A percentile compares a stretch with the other conserved stretches of the same genome.
phyloP scores from a whole-genome alignment of 2,797 vertebrate species.

The Lindbergichthys nudifrons region DNA sequence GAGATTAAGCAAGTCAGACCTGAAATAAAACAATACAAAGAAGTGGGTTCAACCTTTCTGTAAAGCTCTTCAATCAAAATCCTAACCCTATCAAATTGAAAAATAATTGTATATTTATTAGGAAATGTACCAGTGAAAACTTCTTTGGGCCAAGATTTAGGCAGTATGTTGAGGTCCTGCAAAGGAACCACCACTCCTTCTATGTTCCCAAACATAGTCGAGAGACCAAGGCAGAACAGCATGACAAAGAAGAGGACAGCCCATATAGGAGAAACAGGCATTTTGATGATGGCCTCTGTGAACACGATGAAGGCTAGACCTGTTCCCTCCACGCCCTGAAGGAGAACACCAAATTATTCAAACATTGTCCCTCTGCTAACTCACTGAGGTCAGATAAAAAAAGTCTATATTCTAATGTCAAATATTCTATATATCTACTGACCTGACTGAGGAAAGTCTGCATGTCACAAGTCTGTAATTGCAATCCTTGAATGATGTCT shows the following conservation, averaged over 20 bases:
- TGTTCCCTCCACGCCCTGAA: slow-evolving; percentile 94
- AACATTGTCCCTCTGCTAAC: neutral
- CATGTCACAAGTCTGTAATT: slow-evolving; percentile 86
- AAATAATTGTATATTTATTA: neutral
- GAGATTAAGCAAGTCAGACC: slow-evolving; percentile 86
- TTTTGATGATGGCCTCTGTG: slow-evolving; percentile 96
- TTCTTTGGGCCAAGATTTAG: slow-evolving; percentile 91
- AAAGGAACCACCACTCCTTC: slow-evolving; percentile 92
- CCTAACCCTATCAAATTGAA: neutral
- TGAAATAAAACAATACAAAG: slow-evolving; percentile 59
- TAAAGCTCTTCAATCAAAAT: neutral
- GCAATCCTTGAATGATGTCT: slow-evolving; percentile 64
- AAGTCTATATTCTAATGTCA: neutral
- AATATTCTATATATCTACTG: slow-evolving; percentile 29
- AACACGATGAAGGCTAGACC: slow-evolving; percentile 97
- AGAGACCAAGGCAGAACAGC: slow-evolving; percentile 97
- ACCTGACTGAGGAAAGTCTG: slow-evolving; percentile 89
- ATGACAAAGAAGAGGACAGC: slow-evolving; percentile 95
- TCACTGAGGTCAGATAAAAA: neutral
- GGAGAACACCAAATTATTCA: slow-evolving; percentile 5
- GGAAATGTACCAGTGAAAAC: slow-evolving; percentile 85
- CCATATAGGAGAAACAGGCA: slow-evolving; percentile 94
- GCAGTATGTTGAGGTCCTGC: slow-evolving; percentile 88
- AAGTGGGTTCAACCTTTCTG: neutral
- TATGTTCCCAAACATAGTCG: slow-evolving; percentile 95